Evolutionary conservation across 2,797 vertebrate genomes (phyloP).

Genomic region (Microctenopoma steveboyesi): DNA sequence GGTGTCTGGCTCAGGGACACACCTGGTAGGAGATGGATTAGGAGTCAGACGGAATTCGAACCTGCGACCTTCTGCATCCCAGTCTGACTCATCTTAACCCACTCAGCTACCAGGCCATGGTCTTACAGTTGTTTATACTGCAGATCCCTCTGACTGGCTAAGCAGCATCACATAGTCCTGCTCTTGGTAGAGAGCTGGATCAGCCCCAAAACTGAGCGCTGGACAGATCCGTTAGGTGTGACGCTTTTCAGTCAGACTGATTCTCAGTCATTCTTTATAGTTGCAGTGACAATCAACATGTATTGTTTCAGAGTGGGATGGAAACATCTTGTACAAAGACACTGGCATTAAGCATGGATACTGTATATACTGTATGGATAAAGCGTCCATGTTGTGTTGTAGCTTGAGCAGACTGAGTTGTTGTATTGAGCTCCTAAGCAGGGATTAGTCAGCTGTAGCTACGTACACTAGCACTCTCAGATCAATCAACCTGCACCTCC

Average conservation of each 20-base stretch:
- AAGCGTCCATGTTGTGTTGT: conserved; percentile 32
- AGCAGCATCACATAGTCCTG: not conserved
- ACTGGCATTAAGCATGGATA: not conserved
- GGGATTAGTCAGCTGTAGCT: conserved; percentile 45
- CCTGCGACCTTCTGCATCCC: no score
- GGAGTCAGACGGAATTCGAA: no score
- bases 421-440: conserved; percentile 51
- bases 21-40: no score
- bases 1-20: no score
- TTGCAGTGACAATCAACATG: not conserved
- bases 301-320: not conserved
- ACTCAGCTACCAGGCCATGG: not conserved
- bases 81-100: no score
- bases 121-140: conserved; percentile 18
- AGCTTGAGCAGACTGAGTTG: conserved; percentile 31
- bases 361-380: conserved; percentile 10
- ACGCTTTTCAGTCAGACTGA: not conserved
- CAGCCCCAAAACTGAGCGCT: not conserved
- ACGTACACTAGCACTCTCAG: conserved; percentile 30
- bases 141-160: conserved; percentile 4
- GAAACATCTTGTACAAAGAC: not conserved
- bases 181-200: not conserved
- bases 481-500: conserved; percentile 40
- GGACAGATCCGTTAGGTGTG: not conserved
- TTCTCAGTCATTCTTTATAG: not conserved